phyloP scores from a whole-genome alignment of 2,113 vertebrate species.

The Solea solea region DNA sequence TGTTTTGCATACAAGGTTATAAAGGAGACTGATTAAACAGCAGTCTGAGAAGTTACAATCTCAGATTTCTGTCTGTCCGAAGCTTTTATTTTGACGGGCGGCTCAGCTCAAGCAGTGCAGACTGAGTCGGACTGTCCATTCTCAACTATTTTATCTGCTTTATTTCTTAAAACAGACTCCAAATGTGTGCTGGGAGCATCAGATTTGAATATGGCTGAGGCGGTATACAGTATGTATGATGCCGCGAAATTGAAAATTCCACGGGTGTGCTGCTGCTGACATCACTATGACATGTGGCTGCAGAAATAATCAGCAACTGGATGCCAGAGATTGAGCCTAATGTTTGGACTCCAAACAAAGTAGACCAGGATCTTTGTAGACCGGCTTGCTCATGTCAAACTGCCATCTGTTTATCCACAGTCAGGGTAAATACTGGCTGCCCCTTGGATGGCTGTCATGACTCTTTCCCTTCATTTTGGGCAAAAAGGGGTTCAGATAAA shows the following conservation, averaged over 20 bases:
- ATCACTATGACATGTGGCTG: constrained; percentile 3
- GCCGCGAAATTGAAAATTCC: constrained; percentile 15
- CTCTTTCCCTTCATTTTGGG: constrained; percentile 3
- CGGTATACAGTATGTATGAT: neutral
- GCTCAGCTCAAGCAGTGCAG: neutral
- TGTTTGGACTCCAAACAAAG: constrained; percentile 72
- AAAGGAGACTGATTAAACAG: neutral
- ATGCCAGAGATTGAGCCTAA: constrained; percentile 17
- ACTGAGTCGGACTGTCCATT: neutral
- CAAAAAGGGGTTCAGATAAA: constrained; percentile 8
- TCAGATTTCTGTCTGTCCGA: neutral
- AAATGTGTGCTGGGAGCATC: neutral
- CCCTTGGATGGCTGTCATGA: constrained; percentile 9
- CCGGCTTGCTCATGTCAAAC: constrained; percentile 26
- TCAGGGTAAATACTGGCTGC: constrained; percentile 65
- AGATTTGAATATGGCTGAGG: too few relatives aligned
- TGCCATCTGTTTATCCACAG: constrained; percentile 49
- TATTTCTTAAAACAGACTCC: neutral
- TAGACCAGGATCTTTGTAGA: constrained; percentile 23
- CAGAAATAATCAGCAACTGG: constrained; percentile 6
- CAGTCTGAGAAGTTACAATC: neutral
- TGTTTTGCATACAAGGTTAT: constrained; percentile 1
- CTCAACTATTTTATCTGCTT: constrained; percentile 5
- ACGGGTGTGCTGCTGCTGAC: neutral
- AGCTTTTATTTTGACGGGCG: neutral